Conservation (phyloP, 92 coral and sea anemone species). For the Scolanthus callimorphus region DNA sequence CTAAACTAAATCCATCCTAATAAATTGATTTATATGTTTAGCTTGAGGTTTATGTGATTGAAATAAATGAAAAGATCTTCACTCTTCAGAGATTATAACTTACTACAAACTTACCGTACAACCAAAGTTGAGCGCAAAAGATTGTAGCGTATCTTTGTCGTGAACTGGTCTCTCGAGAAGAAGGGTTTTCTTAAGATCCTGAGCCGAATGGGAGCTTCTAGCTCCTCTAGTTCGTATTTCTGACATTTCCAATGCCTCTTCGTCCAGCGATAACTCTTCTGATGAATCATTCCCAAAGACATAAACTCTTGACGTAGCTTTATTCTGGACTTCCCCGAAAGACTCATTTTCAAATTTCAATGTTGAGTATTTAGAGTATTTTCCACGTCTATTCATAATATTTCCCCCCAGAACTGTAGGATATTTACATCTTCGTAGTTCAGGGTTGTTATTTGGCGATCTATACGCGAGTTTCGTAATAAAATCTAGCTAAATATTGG, state of each 20-base stretch:
- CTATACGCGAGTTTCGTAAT: neutral
- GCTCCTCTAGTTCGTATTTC: slow-evolving; percentile 86
- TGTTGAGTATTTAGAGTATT: slow-evolving; percentile 29
- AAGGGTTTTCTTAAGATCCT: slow-evolving; percentile 64
- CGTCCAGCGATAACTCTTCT: slow-evolving; percentile 60
- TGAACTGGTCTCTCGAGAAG: slow-evolving; percentile 72
- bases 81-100: too few species aligned
- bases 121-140: slow-evolving; percentile 89
- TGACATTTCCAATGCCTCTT: slow-evolving; percentile 71
- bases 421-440: neutral
- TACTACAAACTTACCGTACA: slow-evolving; percentile 94
- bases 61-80: too few species aligned
- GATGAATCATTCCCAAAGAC: slow-evolving; percentile 85
- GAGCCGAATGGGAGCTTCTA: slow-evolving; percentile 26
- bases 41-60: too few species aligned
- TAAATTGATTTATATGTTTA: too few species aligned
- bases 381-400: slow-evolving; percentile 37
- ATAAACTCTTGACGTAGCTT: slow-evolving; percentile 72
- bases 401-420: neutral
- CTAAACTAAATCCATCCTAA: too few species aligned
- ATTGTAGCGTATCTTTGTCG: slow-evolving; percentile 76
- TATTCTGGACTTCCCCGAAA: slow-evolving; percentile 68
- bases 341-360: slow-evolving; percentile 27
- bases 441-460: neutral
- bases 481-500: neutral